Evolutionary conservation across 64 coral and sea anemone species (phyloP).

Genomic region (Exaiptasia diaphana): DNA sequence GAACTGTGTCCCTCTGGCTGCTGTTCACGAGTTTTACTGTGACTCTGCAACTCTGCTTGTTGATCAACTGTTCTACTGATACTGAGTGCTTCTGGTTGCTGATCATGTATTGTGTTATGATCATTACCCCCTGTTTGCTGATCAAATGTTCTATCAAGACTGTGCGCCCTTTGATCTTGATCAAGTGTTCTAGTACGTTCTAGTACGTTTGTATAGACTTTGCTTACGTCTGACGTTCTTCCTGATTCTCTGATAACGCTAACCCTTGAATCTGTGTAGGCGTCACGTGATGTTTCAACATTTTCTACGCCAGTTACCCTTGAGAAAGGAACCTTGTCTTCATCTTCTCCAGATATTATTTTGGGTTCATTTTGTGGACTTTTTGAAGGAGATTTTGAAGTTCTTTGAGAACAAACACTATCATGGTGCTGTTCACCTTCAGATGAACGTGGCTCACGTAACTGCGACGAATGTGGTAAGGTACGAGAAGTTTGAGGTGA

Average conservation of each 20-base stretch:
- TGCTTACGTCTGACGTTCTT: too few relatives aligned
- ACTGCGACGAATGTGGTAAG: too few relatives aligned
- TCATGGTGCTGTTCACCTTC: background rate
- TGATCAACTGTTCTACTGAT: background rate
- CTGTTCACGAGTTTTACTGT: too few relatives aligned
- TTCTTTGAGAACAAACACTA: background rate
- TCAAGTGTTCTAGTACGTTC: too few relatives aligned
- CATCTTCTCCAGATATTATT: background rate
- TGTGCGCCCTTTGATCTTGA: too few relatives aligned
- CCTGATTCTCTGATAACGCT: background rate
- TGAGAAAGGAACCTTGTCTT: background rate
- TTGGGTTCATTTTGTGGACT: background rate
- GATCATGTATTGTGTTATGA: too few relatives aligned
- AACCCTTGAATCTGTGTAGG: background rate
- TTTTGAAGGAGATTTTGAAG: background rate
- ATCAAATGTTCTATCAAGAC: too few relatives aligned
- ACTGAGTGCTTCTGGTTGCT: background rate
- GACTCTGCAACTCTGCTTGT: conserved; percentile 2
- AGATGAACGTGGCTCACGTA: too few relatives aligned
- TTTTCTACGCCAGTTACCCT: too few relatives aligned
- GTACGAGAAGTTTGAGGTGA: background rate
- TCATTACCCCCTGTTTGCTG: too few relatives aligned
- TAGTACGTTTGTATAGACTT: too few relatives aligned
- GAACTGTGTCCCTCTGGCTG: too few relatives aligned
- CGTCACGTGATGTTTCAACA: background rate